Conservation (phyloP, 53 echinoderm and acorn worm genomes). For the Patiria pectinifera region DNA sequence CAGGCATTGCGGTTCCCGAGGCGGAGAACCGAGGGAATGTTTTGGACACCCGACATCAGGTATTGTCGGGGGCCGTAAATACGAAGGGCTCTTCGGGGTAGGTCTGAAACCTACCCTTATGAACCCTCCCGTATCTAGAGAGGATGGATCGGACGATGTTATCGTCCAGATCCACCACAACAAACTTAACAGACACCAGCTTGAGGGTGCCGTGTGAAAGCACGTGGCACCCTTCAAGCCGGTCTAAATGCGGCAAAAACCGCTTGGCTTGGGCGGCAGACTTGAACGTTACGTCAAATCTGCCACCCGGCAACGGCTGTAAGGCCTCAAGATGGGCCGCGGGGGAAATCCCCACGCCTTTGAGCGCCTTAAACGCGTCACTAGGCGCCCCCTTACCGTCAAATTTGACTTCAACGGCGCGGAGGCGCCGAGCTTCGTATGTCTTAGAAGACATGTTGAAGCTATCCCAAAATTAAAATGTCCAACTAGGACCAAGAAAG, state of each 20-base stretch:
- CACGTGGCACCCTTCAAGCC: background rate
- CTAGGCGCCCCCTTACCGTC: background rate
- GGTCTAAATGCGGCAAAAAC: background rate
- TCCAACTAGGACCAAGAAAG: no score
- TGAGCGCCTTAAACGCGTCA: background rate
- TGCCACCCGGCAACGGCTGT: background rate
- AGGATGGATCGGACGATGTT: conserved; percentile 52
- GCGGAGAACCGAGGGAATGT: conserved; percentile 40
- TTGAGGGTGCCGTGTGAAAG: background rate
- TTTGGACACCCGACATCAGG: background rate
- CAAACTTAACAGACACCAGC: background rate
- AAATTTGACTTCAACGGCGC: background rate
- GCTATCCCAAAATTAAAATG: no score
- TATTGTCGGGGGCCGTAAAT: conserved; percentile 56
- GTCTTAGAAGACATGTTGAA: no score
- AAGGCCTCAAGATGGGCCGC: background rate
- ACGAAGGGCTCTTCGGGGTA: conserved; percentile 27
- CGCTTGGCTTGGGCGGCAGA: background rate
- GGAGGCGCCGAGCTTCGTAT: background rate
- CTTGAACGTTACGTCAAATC: background rate
- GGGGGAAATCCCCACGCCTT: background rate
- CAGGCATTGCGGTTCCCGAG: conserved; percentile 37
- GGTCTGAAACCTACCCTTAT: background rate
- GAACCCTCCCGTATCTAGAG: conserved; percentile 38
- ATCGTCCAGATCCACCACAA: conserved; percentile 50